Base-by-base conservation (phyloP, 64 coral and sea anemone species). In the Porites australiensis region DNA sequence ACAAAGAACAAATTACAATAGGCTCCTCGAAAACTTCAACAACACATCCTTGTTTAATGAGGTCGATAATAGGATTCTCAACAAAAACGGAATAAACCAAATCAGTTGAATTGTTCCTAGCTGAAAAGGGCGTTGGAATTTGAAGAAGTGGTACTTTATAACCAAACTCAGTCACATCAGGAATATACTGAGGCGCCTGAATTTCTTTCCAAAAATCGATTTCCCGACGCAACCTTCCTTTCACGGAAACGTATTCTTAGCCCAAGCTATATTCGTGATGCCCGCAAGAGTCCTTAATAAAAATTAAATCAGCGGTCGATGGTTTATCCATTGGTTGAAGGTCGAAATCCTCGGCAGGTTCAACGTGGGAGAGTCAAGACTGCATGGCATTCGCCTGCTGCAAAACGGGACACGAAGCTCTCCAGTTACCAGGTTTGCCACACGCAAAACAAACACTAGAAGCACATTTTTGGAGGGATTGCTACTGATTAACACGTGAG, bases 1-100 rank as follows among this genome's bases (percentile, higher is more conserved):
- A 88, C n/a, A 93, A 88, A 15, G 83, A 75, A 88, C 88, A 83
- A 6, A 94, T 84, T n/a, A 89, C 63, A 87, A 69, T 53, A 8
- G 88, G 77, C 3, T 44, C 16, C 22, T 64, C 58, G 57, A 70
- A 71, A 11, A 90, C 43, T 79, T 95, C 80, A n/a, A 49, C 62
- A 57, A 95, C 85, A 43, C 71, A 95, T 55, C 65, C 54, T 6
- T 54, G 37, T 8, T 73, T 61, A 20, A 83, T 22, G 13, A 85
- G 59, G 48, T 67, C 79, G n/a, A 60, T 60, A 4, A 61, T 82
- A 53, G 87, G 62, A 52, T 75, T 62, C 65, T 89, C 53, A 13
- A 95, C 88, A 64, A 95, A 95, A 15, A 4, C 45, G 7, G 23
- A 2, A 54, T 95, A 72, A 16, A 55, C 58, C 64, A 90, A 72